Evolutionary conservation across 2,888 invertebrate species (phyloP), one percentile per base, ranked within the genome.

Genomic region (Xylota segnis): DNA sequence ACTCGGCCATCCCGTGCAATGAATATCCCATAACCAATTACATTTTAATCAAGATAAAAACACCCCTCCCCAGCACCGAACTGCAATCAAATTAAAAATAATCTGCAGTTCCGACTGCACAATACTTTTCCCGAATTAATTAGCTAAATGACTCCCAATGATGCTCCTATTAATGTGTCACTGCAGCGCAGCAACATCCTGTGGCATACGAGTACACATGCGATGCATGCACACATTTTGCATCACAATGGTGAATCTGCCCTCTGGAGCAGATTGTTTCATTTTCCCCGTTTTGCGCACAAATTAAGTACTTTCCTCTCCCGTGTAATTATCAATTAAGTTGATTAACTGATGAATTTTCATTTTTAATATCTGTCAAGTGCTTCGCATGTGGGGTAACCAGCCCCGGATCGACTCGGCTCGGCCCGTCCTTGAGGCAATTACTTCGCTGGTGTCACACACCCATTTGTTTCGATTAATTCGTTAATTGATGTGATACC

Each of bases 271-370:
- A 68, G 79, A 83, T 83, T 83, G 77, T 83, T 72, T 83, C 71
- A 78, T 74, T 77, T 59, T 47, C 34, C 34, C 43, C 79, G 34
- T 74, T 83, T 58, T 61, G 54, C 43, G 78, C 66, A 63, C 68
- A 74, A 83, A 83, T 56, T 77, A 58, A 47, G 72, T 54, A 29
- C 54, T 68, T 66, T 71, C 3, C 56, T 76, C 76, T 71, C 68
- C 47, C 56, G 86, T 75, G 76, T 82, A 77, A 82, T 82, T 82
- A 86, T 76, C 86, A 86, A 86, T 86, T 86, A 77, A 82, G 82
- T 86, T 86, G 86, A 86, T 86, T 86, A 86, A 86, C 86, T 86
- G 86, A 77, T 86, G 82, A 86, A 86, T 86, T 86, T 86, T 66
- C 86, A 86, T 82, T 86, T 86, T 86, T 86, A 86, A 81, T 86